phyloP scores from a whole-genome alignment of 2,113 vertebrate genomes.

The Catharus fuscescens region DNA sequence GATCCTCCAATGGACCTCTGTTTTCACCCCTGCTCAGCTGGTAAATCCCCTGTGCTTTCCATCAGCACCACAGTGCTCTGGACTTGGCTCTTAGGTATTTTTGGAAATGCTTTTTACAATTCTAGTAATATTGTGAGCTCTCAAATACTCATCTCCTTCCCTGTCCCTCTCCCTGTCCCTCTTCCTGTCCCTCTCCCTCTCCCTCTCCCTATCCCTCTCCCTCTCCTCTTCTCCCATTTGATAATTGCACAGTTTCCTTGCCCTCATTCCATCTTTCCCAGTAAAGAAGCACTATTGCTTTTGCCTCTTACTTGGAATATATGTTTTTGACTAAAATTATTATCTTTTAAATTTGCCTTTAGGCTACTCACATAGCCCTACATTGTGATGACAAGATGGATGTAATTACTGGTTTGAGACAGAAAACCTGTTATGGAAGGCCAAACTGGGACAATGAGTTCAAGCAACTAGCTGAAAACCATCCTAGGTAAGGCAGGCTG shows the following conservation, averaged over 20 bases:
- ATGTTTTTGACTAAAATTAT: slow-evolving; percentile 1
- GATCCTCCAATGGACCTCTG: not conserved
- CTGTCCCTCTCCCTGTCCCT: too few relatives aligned
- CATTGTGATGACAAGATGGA: slow-evolving; percentile 77
- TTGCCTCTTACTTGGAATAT: not conserved
- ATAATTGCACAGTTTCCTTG: not conserved
- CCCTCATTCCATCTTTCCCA: not conserved
- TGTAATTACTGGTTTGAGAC: slow-evolving; percentile 80
- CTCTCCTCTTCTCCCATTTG: not conserved
- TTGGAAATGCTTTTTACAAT: not conserved
- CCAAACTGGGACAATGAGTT: slow-evolving; percentile 84
- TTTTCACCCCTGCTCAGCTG: not conserved
- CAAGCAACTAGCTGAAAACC: slow-evolving; percentile 74
- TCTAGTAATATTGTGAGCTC: not conserved
- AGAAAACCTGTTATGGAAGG: slow-evolving; percentile 83
- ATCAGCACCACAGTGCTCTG: not conserved
- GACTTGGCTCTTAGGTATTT: not conserved
- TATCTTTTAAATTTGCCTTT: slow-evolving; percentile 44
- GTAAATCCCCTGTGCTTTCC: not conserved
- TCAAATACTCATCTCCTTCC: not conserved
- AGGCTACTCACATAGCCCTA: slow-evolving; percentile 82
- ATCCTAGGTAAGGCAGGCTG: slow-evolving; percentile 76
- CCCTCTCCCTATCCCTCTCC: too few relatives aligned
- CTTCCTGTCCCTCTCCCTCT: too few relatives aligned
- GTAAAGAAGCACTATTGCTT: not conserved